Evolutionary conservation across 1,140 invertebrate genomes (phyloP), one percentile per base, ranked within the genome.

Genomic region (Formica exsecta): DNA sequence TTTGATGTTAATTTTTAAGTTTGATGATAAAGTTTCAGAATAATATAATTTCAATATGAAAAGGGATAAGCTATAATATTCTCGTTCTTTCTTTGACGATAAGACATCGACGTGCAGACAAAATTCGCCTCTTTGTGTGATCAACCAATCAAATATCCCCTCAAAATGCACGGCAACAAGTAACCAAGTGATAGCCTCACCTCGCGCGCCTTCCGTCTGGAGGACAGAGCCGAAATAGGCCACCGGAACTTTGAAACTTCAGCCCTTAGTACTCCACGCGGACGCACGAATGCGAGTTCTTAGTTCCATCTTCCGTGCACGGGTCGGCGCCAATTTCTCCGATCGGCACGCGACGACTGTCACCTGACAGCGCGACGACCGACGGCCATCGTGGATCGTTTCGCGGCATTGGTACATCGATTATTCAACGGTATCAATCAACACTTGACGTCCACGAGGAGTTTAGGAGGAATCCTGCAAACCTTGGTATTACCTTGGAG

Each of bases 241-340:
- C 88, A 85, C 54, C 57, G 64, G 76, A 91, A 87, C 80, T 74
- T 74, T 66, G 48, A 73, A 92, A 91, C 86, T 91, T 88, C 85
- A 81, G 62, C 48, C 73, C 88, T 86, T 65, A 41, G 41, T 76
- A 71, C 80, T 74, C 76, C 75, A 87, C 71, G 89, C 64, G 59
- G 71, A 66, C 70, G 59, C 71, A 85, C 38, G 41, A 77, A 54
- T 38, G 59, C 57, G 48, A 87, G 80, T 86, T 79, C 85, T 85
- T 51, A 66, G 29, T 76, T 89, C 62, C 89, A 88, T 90, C 86
- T 62, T 90, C 41, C 51, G 70, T 64, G 62, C 80, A 75, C 70
- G 79, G 70, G 61, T 61, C 71, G 41, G 36, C 54, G 22, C 48
- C 32, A 88, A 54, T 29, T 85, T 89, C 36, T 71, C 62, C 75